These are phyloP conservation scores for Thymelicus sylvestris DNA, from an alignment of 2,888 invertebrate genomes.

Conservation along the genomic window DNA sequence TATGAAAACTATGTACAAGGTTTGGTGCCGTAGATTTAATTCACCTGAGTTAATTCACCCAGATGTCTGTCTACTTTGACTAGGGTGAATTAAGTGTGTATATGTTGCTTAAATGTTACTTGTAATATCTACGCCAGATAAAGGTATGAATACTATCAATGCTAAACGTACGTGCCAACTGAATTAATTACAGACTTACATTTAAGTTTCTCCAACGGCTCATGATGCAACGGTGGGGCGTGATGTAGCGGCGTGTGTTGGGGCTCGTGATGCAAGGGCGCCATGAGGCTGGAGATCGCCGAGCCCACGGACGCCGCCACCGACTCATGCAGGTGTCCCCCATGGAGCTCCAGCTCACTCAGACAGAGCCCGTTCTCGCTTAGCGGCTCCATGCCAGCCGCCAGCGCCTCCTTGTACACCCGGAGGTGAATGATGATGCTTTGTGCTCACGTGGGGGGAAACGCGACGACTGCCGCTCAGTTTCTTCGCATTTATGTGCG, in stretches of 20 bases:
- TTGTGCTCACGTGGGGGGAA: constrained; percentile 51
- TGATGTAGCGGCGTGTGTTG: constrained; percentile 86
- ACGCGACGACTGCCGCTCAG: constrained; percentile 48
- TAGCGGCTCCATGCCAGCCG: constrained; percentile 88
- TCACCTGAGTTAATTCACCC: too few relatives aligned
- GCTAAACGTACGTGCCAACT: too few relatives aligned
- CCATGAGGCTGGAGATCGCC: constrained; percentile 83
- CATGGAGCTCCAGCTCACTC: constrained; percentile 87
- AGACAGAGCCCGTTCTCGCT: constrained; percentile 89
- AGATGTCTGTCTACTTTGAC: too few relatives aligned
- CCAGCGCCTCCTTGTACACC: constrained; percentile 85
- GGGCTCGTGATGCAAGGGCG: constrained; percentile 81
- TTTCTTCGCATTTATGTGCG: constrained; percentile 11
- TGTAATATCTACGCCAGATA: too few relatives aligned
- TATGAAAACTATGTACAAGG: too few relatives aligned
- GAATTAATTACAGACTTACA: constrained; percentile 81
- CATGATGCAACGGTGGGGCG: constrained; percentile 87
- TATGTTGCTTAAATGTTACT: too few relatives aligned
- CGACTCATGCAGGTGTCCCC: constrained; percentile 80
- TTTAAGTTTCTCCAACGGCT: constrained; percentile 91
- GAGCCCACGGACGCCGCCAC: constrained; percentile 82
- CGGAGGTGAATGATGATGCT: constrained; percentile 82
- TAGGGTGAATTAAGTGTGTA: too few relatives aligned
- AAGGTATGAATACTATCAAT: too few relatives aligned
- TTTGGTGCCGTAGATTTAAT: too few relatives aligned